Conservation (phyloP, 2,797 vertebrate genomes). For the Malurus splendens region DNA sequence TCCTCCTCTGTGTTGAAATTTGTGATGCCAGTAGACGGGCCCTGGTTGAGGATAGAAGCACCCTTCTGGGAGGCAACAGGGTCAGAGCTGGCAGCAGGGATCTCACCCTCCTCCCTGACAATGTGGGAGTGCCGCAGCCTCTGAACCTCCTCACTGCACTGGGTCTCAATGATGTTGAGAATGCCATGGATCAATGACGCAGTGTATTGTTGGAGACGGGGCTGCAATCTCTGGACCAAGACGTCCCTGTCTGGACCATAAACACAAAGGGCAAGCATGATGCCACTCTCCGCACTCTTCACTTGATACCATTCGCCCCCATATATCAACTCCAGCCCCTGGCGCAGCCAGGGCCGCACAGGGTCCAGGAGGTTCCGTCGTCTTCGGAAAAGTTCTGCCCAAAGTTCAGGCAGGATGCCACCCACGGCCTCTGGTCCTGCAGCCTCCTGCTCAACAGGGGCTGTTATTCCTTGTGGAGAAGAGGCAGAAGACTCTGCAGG, state of each 20-base stretch:
- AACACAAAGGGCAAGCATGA: background rate
- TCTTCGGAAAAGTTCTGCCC: background rate
- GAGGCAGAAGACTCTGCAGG: background rate
- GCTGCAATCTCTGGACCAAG: background rate
- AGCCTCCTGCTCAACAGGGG: background rate
- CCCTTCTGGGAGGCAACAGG: background rate
- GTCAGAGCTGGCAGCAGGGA: background rate
- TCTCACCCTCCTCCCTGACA: background rate
- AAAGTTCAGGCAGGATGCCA: background rate
- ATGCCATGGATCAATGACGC: background rate
- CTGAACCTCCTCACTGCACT: background rate
- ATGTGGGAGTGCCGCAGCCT: background rate
- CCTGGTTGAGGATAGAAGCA: background rate
- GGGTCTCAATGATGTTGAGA: background rate
- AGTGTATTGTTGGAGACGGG: background rate
- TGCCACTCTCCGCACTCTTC: background rate
- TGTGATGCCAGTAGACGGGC: accelerated
- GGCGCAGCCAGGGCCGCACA: background rate
- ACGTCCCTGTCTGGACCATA: background rate
- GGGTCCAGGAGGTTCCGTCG: background rate
- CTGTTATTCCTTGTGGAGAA: background rate
- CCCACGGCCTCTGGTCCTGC: background rate
- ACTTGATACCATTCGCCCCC: background rate
- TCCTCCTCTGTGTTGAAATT: background rate
- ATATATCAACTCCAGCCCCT: background rate